Evolutionary conservation across 2,888 invertebrate genomes (phyloP), one percentile per base, ranked within the genome.

Genomic region (Nemapogon koenigi): DNA sequence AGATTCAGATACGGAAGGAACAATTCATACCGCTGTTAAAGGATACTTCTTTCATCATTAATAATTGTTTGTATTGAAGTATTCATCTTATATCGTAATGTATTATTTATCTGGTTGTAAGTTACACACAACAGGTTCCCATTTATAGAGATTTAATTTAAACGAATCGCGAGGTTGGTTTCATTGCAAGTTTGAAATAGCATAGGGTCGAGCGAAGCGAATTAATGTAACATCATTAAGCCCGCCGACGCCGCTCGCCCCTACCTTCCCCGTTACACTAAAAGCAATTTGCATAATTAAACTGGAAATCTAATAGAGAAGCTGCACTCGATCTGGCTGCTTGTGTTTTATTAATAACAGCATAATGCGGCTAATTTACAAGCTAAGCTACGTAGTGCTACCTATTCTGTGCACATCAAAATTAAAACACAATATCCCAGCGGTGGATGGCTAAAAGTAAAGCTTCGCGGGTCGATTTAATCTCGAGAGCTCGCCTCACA

Each of bases 271-370:
- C 25, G 40, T 41, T 45, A 40, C 45, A 47, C 44, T 45, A 44
- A 44, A 46, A 42, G 42, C 47, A 46, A 47, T 48, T 47, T 46
- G 43, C 45, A 46, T 47, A 48, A 45, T 46, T 48, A 44, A 49
- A 44, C 33, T 41, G 41, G 38, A 40, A 41, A 42, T 43, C 44
- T 42, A 48, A 45, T 43, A 42, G 45, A 42, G 43, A 41, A 43
- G 31, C 40, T 31, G 16, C 35, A 35, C 36, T 40, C 28, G 40
- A 40, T 40, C 37, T 31, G 26, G 15, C 32, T 18, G 31, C 18
- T 18, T 19, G 18, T 33, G 33, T 19, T 33, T 33, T 33, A 33
- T 33, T 33, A 33, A 19, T 19, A 14, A 7, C 33, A 19, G 19
- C 13, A 19, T 19, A 19, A 19, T 19, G 33, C 19, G 19, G 14